These are phyloP conservation scores for Herminia tarsipennalis DNA, from an alignment of 2,888 invertebrate genomes.

Conservation along the genomic window DNA sequence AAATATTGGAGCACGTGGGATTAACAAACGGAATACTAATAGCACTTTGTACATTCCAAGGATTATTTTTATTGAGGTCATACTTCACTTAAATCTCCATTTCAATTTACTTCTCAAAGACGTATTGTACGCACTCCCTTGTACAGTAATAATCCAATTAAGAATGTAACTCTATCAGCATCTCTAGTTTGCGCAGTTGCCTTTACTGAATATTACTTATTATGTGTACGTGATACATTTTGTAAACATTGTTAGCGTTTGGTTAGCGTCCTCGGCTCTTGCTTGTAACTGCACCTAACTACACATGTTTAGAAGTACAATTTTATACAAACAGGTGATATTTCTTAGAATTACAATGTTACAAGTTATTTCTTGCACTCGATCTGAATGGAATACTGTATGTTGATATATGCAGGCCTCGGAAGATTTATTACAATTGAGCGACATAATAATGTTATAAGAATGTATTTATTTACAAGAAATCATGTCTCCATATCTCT, in stretches of 20 bases:
- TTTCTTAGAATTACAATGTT: constrained; percentile 26
- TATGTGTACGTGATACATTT: constrained; percentile 71
- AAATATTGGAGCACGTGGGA: constrained; percentile 11
- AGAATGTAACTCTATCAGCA: constrained; percentile 33
- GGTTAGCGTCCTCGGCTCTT: constrained; percentile 52
- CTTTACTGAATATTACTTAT: constrained; percentile 53
- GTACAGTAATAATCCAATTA: constrained; percentile 28
- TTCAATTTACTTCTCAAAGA: constrained; percentile 6
- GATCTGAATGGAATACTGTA: constrained; percentile 11
- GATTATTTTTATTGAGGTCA: constrained; percentile 8
- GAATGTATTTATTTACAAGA: constrained; percentile 4
- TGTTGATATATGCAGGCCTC: constrained; percentile 4
- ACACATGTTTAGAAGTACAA: constrained; percentile 31
- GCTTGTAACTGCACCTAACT: constrained; percentile 12
- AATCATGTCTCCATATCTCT: not conserved
- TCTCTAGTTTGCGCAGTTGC: constrained; percentile 47
- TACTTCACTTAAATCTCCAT: constrained; percentile 11
- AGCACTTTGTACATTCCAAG: constrained; percentile 1
- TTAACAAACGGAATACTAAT: constrained; percentile 1
- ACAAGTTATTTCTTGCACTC: constrained; percentile 19
- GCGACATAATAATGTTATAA: constrained; percentile 4
- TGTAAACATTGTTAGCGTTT: constrained; percentile 73
- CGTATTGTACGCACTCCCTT: not conserved
- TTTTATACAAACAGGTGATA: constrained; percentile 35
- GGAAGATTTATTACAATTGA: constrained; percentile 6